Conservation (phyloP, 2,797 vertebrate species). For the Anguilla marmorata region DNA sequence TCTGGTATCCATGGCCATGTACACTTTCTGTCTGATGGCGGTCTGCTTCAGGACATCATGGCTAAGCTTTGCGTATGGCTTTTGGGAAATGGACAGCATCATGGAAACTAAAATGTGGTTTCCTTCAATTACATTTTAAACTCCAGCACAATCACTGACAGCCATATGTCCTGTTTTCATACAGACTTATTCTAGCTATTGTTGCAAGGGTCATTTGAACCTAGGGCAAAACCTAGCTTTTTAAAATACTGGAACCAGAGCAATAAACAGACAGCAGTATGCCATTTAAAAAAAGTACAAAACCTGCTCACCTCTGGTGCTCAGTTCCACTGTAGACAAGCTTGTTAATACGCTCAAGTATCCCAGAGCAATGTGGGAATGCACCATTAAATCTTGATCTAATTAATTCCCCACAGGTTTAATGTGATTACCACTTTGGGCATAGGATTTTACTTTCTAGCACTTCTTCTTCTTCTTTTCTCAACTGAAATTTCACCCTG, state of each 20-base stretch:
- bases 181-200: background rate
- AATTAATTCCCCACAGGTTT: constrained; percentile 46
- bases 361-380: constrained; percentile 37
- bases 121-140: background rate
- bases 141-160: background rate
- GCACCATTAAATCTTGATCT: constrained; percentile 42
- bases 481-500: background rate
- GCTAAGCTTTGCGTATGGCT: background rate
- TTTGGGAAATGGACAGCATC: background rate
- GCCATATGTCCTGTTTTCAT: background rate
- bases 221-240: background rate
- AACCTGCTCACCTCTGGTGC: background rate
- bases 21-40: background rate
- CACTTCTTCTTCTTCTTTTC: constrained; percentile 29
- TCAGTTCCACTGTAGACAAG: background rate
- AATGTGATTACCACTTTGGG: constrained; percentile 57
- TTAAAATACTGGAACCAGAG: background rate
- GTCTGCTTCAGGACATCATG: background rate
- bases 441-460: constrained; percentile 56
- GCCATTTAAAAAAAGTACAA: background rate
- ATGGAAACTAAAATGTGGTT: background rate
- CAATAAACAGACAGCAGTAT: background rate
- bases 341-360: constrained; percentile 15
- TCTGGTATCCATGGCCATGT: background rate
- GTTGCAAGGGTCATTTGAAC: too few species aligned